Evolutionary conservation across 2,797 vertebrate species (phyloP).

Genomic region (Notolepis coatsorum): DNA sequence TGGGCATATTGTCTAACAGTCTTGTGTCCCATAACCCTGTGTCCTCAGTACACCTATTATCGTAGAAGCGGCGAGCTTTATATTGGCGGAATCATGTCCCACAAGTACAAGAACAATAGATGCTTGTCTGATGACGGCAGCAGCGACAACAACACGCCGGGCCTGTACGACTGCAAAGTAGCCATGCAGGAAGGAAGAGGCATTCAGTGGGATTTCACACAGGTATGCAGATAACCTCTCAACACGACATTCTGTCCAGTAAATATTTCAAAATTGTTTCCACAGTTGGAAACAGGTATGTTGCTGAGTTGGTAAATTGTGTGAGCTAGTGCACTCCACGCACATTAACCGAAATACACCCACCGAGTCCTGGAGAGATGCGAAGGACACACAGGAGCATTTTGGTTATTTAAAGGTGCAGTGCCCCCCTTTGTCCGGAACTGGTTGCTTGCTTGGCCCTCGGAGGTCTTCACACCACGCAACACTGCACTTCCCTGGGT

Average conservation of each 20-base stretch:
- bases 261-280: not conserved
- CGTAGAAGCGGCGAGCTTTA: constrained; percentile 68
- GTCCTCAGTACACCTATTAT: constrained; percentile 55
- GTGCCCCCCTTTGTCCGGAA: too few relatives aligned
- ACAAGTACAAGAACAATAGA: constrained; percentile 75
- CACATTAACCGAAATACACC: too few relatives aligned
- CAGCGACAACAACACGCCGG: constrained; percentile 41
- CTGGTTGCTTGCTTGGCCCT: too few relatives aligned
- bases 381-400: too few relatives aligned
- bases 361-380: too few relatives aligned
- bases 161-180: constrained; percentile 65
- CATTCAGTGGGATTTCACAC: constrained; percentile 76
- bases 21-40: too few relatives aligned
- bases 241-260: not conserved
- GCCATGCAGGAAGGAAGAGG: constrained; percentile 64
- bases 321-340: too few relatives aligned
- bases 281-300: not conserved
- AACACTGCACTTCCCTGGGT: too few relatives aligned
- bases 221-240: constrained; percentile 53
- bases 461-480: too few relatives aligned
- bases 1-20: not conserved
- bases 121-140: constrained; percentile 66
- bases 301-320: too few relatives aligned
- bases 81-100: constrained; percentile 74
- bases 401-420: too few relatives aligned